These are phyloP conservation scores for Drosophila prosaltans DNA, from an alignment of 1,140 invertebrate species.

Conservation along the genomic window DNA sequence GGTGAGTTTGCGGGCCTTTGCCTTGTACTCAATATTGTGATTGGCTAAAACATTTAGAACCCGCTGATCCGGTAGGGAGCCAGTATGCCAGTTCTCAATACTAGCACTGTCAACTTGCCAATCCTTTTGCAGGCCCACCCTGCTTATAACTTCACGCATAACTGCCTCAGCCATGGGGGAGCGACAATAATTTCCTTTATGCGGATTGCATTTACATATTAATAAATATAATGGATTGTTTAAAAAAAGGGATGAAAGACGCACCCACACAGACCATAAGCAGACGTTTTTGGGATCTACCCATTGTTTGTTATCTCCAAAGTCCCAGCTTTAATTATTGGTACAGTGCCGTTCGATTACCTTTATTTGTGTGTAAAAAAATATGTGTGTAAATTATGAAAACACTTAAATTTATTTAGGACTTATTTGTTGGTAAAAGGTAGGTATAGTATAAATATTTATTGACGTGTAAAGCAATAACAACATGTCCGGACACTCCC, in stretches of 20 bases:
- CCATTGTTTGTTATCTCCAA: constrained; percentile 9
- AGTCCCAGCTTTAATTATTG: background rate
- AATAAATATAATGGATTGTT: constrained; percentile 19
- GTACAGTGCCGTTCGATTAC: background rate
- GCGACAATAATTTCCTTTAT: constrained; percentile 93
- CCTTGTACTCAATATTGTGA: constrained; percentile 88
- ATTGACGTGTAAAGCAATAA: background rate
- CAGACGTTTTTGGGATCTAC: constrained; percentile 28
- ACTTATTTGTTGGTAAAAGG: background rate
- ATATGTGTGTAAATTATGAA: background rate
- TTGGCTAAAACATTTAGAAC: constrained; percentile 88
- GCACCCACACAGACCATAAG: constrained; percentile 85
- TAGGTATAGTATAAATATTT: constrained; percentile 5
- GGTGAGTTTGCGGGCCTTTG: constrained; percentile 89
- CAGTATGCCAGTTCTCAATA: constrained; percentile 92
- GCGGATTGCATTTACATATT: constrained; percentile 28
- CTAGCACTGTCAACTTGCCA: constrained; percentile 96
- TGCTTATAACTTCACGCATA: constrained; percentile 89
- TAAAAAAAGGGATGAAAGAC: constrained; percentile 27
- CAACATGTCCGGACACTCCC: background rate
- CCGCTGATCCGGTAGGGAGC: constrained; percentile 89
- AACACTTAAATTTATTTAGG: constrained; percentile 1
- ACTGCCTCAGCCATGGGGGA: constrained; percentile 97
- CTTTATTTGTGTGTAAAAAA: background rate
- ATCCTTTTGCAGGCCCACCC: constrained; percentile 85